Conservation (phyloP, 2,113 vertebrate genomes). For the Dendropsophus ebraccatus region DNA sequence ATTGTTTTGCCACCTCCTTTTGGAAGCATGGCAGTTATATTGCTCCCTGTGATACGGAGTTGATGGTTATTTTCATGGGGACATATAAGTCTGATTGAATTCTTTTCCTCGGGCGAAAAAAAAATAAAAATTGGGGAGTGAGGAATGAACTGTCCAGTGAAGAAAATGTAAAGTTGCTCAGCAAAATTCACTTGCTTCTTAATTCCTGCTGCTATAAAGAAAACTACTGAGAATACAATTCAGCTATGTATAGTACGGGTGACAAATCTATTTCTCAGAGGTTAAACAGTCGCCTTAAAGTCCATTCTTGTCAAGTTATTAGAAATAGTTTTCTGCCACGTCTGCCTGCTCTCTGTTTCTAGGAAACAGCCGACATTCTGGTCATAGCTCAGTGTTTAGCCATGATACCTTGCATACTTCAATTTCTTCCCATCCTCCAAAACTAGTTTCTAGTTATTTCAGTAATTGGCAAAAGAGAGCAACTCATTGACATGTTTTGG, state of each 20-base stretch:
- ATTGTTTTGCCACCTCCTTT: not conserved
- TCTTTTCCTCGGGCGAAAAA: conserved; percentile 13
- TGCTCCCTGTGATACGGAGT: not conserved
- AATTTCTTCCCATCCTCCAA: too few species aligned
- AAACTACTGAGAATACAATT: not conserved
- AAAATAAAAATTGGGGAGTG: conserved; percentile 4
- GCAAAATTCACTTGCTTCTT: not conserved
- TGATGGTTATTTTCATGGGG: conserved; percentile 13
- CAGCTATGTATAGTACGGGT: not conserved
- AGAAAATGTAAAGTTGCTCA: not conserved
- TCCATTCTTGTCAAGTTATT: too few species aligned
- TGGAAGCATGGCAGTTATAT: conserved; percentile 29
- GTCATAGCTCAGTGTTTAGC: too few species aligned
- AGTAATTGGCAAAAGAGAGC: too few species aligned
- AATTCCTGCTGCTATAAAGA: not conserved
- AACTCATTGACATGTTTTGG: too few species aligned
- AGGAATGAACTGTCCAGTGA: not conserved
- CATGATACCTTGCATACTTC: too few species aligned
- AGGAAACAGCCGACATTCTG: too few species aligned
- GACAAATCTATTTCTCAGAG: not conserved
- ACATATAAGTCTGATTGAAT: conserved; percentile 30
- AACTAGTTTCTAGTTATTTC: too few species aligned
- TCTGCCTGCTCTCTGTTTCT: too few species aligned
- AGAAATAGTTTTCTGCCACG: too few species aligned
- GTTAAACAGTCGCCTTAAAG: too few species aligned